A percentile compares a stretch with the other conserved stretches of the same genome.
These are phyloP conservation scores for Grammomys dolichurus DNA, from an alignment of 2,113 vertebrate species.

Conservation along the genomic window DNA sequence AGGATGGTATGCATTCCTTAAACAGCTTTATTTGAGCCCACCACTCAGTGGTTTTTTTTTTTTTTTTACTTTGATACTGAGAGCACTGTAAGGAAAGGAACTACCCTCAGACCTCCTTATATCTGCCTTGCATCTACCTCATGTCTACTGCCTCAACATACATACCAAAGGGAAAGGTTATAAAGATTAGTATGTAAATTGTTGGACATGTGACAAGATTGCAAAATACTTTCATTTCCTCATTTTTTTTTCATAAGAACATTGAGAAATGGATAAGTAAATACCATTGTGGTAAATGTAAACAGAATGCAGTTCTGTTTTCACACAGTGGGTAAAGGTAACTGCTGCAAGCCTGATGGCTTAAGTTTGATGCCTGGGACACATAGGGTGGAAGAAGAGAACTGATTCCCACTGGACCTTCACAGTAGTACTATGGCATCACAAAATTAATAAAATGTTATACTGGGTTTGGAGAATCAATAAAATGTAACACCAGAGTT, in stretches of 20 bases:
- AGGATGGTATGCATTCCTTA: neutral
- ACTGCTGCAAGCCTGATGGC: neutral
- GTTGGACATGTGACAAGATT: neutral
- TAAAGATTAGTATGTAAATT: neutral
- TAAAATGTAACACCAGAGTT: too few relatives aligned
- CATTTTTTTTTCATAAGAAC: neutral
- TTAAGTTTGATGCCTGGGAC: neutral
- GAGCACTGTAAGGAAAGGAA: neutral
- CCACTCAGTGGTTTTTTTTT: neutral
- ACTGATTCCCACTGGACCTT: neutral
- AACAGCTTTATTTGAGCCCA: neutral
- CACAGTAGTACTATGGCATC: too few relatives aligned
- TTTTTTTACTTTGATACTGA: neutral
- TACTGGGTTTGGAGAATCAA: neutral
- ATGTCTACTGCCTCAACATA: neutral
- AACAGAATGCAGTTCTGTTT: neutral
- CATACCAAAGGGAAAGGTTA: constrained; percentile 22
- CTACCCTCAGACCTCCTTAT: neutral
- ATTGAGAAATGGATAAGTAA: neutral
- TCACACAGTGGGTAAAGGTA: neutral
- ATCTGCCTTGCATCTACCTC: neutral
- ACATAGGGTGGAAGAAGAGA: neutral
- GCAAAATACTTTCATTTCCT: constrained; percentile 12
- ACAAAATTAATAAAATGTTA: neutral
- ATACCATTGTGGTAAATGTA: neutral